Percentiles rank a stretch among this genome's conserved stretches.
Conservation (phyloP, 2,888 invertebrate species). For the Eurytoma californica region DNA sequence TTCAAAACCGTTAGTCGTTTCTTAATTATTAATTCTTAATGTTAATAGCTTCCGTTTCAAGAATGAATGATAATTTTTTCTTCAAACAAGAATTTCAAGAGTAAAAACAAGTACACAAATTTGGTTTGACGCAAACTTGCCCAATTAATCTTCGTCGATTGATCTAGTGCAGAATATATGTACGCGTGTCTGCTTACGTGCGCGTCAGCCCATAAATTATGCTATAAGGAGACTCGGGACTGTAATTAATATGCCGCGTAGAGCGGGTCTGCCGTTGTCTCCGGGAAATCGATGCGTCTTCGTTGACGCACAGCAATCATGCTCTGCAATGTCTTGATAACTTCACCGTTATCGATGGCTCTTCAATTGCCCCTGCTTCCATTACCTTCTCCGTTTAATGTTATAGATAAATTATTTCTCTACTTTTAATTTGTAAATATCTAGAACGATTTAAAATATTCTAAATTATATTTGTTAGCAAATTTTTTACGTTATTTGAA, state of each 20-base stretch:
- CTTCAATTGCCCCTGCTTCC: slow-evolving; percentile 24
- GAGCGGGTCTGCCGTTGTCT: slow-evolving; percentile 52
- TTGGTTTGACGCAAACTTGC: slow-evolving; percentile 16
- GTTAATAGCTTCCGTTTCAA: no score
- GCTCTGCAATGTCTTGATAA: neutral
- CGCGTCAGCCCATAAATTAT: slow-evolving; percentile 69
- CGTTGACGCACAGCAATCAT: slow-evolving; percentile 8
- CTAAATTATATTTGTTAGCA: no score
- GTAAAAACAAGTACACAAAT: neutral
- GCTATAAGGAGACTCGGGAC: slow-evolving; percentile 66
- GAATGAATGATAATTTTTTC: no score
- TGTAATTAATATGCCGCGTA: slow-evolving; percentile 67
- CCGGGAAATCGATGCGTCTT: slow-evolving; percentile 54
- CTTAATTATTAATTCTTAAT: no score
- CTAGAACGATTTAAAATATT: no score
- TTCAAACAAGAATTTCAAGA: neutral
- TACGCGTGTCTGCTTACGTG: neutral
- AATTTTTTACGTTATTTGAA: no score
- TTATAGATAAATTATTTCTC: no score
- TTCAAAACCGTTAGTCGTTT: no score
- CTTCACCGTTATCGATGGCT: slow-evolving; percentile 38
- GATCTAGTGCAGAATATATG: slow-evolving; percentile 20
- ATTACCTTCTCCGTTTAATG: no score
- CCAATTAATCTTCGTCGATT: slow-evolving; percentile 32
- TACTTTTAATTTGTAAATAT: no score